Conservation (phyloP, 1,140 invertebrate genomes). For the Frieseomelitta varia region DNA sequence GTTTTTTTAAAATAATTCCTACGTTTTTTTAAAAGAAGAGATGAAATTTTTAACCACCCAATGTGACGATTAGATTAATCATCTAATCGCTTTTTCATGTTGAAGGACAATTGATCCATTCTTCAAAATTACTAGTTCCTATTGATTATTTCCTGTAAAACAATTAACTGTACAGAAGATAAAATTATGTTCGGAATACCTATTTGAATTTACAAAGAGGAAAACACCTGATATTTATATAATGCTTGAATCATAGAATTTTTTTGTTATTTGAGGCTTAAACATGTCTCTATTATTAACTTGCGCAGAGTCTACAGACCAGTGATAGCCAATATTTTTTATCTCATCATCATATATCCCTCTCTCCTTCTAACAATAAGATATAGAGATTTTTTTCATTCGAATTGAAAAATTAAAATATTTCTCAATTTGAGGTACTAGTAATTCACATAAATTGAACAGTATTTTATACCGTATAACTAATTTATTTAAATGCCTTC, state of each 20-base stretch:
- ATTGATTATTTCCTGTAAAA: background rate
- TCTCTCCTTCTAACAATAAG: too few species aligned
- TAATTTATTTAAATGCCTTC: too few species aligned
- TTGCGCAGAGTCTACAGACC: background rate
- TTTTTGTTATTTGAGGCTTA: background rate
- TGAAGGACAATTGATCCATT: background rate
- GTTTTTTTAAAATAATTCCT: background rate
- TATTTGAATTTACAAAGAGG: background rate
- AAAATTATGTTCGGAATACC: background rate
- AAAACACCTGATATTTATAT: background rate
- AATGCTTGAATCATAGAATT: background rate
- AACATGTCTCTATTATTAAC: background rate
- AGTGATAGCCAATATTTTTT: background rate
- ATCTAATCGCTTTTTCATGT: background rate
- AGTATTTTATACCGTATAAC: too few species aligned
- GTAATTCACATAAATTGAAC: too few species aligned
- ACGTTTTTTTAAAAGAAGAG: background rate
- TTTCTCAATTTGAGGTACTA: too few species aligned
- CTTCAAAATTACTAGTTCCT: background rate
- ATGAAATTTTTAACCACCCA: background rate
- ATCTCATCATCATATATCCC: too few species aligned
- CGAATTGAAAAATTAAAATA: too few species aligned
- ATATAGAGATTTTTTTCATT: too few species aligned
- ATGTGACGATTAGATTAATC: background rate
- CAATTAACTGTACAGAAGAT: too few species aligned